phyloP scores from a whole-genome alignment of 2,113 vertebrate species.

The Neoarius graeffei region DNA sequence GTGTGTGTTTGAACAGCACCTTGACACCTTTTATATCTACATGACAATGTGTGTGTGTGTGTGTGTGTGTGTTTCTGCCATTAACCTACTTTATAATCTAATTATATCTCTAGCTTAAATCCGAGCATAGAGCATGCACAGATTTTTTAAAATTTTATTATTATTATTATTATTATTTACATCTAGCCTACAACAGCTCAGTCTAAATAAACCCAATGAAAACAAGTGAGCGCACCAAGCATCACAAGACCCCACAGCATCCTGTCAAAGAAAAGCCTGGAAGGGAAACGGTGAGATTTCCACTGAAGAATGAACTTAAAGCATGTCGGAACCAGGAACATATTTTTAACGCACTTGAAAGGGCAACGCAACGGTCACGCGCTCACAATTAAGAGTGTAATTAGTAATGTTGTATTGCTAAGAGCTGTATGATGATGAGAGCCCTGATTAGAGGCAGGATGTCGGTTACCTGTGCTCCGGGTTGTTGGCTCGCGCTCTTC shows the following conservation, averaged over 20 bases:
- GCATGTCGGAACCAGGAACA: background rate
- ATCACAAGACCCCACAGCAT: background rate
- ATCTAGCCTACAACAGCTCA: background rate
- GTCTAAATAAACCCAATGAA: background rate
- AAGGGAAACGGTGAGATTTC: background rate
- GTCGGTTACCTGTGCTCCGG: slow-evolving; percentile 63
- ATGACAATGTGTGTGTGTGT: background rate
- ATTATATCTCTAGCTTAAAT: slow-evolving; percentile 7
- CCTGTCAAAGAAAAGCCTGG: background rate
- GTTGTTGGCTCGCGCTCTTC: slow-evolving; percentile 52
- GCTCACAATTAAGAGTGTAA: background rate
- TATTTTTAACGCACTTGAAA: background rate
- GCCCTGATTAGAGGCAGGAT: background rate
- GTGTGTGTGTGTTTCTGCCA: background rate
- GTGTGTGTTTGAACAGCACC: background rate
- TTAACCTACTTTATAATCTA: slow-evolving; percentile 34
- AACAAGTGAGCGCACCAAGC: slow-evolving; percentile 24
- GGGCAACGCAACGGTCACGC: background rate
- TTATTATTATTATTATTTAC: background rate
- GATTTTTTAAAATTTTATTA: background rate
- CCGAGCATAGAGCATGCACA: background rate
- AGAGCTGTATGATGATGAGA: too few species aligned
- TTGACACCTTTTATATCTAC: background rate
- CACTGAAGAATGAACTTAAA: background rate
- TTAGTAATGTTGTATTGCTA: background rate